These are phyloP conservation scores for Ptiloglossa arizonensis DNA, from an alignment of 1,140 invertebrate species.

Conservation along the genomic window DNA sequence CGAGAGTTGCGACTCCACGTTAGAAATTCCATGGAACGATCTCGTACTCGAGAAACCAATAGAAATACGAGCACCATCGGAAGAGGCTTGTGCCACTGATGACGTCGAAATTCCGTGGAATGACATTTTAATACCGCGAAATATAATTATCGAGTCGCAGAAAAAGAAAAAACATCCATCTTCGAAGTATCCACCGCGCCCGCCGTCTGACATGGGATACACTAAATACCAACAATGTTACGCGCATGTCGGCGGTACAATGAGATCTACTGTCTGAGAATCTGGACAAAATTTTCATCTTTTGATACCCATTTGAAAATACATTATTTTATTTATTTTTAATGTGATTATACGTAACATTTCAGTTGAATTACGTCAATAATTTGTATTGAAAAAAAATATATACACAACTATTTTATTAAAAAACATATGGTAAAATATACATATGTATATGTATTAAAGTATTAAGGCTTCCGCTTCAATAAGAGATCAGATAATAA, in stretches of 20 bases:
- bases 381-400: too few species aligned
- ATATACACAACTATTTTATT: too few species aligned
- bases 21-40: conserved; percentile 72
- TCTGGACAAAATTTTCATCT: neutral
- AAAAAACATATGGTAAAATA: too few species aligned
- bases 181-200: conserved; percentile 45
- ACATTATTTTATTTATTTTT: neutral
- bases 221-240: conserved; percentile 15
- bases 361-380: too few species aligned
- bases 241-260: neutral
- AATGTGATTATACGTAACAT: neutral
- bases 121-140: conserved; percentile 68
- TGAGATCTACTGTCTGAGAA: neutral
- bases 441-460: too few species aligned
- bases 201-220: neutral
- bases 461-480: too few species aligned
- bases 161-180: conserved; percentile 66
- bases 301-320: neutral
- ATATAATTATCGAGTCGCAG: conserved; percentile 63
- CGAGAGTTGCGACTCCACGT: conserved; percentile 59
- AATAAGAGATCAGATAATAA: too few species aligned
- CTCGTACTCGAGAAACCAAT: conserved; percentile 63
- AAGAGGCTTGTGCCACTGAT: conserved; percentile 53
- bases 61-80: conserved; percentile 49
- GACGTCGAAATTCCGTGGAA: conserved; percentile 75